Conservation (phyloP, 2,888 invertebrate species). For the Bombylius major region DNA sequence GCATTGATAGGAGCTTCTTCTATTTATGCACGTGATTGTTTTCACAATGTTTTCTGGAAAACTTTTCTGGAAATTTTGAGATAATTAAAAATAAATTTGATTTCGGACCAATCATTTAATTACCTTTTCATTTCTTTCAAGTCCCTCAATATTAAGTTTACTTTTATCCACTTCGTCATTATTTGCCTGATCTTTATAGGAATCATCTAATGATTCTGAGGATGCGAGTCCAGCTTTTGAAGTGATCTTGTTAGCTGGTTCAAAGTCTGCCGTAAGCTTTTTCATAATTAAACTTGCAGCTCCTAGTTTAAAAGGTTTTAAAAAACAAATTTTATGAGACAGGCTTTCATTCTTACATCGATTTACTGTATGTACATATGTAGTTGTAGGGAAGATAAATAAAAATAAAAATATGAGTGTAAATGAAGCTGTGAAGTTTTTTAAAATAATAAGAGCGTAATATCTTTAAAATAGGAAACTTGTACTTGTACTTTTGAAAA, state of each 20-base stretch:
- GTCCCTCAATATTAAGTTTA: slow-evolving; percentile 47
- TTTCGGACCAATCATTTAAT: neutral
- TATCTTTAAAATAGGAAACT: too few species aligned
- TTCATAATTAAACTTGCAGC: slow-evolving; percentile 47
- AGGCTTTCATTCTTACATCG: slow-evolving; percentile 18
- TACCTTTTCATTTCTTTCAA: slow-evolving; percentile 37
- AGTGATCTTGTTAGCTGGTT: too few species aligned
- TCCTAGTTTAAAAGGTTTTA: slow-evolving; percentile 51
- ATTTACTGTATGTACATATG: slow-evolving; percentile 3
- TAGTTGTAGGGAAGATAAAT: too few species aligned
- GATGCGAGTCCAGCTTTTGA: slow-evolving; percentile 63
- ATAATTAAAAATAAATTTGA: neutral
- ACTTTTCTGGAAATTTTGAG: slow-evolving; percentile 18
- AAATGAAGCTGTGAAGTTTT: too few species aligned
- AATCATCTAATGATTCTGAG: slow-evolving; percentile 70
- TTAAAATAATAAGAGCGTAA: too few species aligned
- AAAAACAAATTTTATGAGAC: slow-evolving; percentile 39
- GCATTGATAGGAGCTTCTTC: slow-evolving; percentile 51
- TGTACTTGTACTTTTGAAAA: too few species aligned
- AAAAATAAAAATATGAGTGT: too few species aligned
- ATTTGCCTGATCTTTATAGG: slow-evolving; percentile 49
- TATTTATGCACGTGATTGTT: slow-evolving; percentile 42
- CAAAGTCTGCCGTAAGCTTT: slow-evolving; percentile 13
- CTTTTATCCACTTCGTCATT: slow-evolving; percentile 36
- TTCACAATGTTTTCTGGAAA: slow-evolving; percentile 22